Evolutionary conservation across 1,140 invertebrate species (phyloP), one percentile per base, ranked within the genome.

Genomic region (Plodia interpunctella): DNA sequence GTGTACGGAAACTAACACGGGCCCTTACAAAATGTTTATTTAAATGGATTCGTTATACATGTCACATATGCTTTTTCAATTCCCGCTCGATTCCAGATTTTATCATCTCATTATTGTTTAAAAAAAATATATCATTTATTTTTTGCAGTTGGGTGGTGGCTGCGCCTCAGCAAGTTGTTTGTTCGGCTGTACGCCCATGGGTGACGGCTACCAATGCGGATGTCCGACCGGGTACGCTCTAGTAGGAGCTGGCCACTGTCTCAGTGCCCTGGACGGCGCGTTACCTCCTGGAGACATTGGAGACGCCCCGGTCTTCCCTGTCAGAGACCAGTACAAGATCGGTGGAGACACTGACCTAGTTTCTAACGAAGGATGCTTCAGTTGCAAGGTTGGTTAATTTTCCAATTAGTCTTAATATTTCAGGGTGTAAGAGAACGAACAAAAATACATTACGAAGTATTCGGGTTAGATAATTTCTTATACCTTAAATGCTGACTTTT

Each of bases 301-400:
- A 28, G 92, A 93, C 72, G 93, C 93, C 52, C 94, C 94, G 4
- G 93, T 92, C 0, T 94, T 92, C 80, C 92, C 93, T 0, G 92
- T 95, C 18, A 70, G 84, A 1, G 83, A 84, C 71, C 88, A 82
- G 68, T 84, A 79, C 74, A 72, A 76, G 62, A 66, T 84, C 32
- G 75, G 78, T 3, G 84, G 88, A 0, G 91, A 93, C 38, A 92
- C 94, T 59, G 94, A 94, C 66, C 91, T 96, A 10, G 96, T 97
- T 35, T 94, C 95, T 0, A 96, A 95, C 0, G 96, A 98, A 88
- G 96, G 96, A 4, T 97, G 96, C 87, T 97, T 97, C 90, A 95
- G 95, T 15, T 98, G 96, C 91, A 96, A 97, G 91, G 94, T 96
- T 9, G 51, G n/a, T 20, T 17, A 30, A 49, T 8, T 13, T n/a